Evolutionary conservation across 2,888 invertebrate species (phyloP), one percentile per base, ranked within the genome.

Genomic region (Iselma pallidipennis): DNA sequence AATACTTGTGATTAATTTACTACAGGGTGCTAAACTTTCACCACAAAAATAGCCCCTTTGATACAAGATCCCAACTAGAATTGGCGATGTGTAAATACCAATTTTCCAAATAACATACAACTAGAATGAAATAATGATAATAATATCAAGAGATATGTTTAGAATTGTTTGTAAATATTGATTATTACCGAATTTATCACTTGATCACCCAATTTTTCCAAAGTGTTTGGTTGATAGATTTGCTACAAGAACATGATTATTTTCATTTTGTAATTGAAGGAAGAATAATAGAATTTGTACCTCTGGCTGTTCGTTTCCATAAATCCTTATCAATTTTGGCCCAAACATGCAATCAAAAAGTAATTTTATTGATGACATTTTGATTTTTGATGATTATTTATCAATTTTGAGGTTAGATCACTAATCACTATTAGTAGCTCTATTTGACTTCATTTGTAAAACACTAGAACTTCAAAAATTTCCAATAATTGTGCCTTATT

Each of bases 201-300:
- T 78, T 88, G 88, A 73, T 93, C 90, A 29, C 91, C 89, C 85
- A 88, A 88, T 81, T 86, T 87, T 80, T 94, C 94, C 60, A 88
- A 77, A 42, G 82, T 83, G 56, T 85, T 83, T n/a, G 91, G 87
- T 74, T 89, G 85, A 74, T 94, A 93, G 65, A 87, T 76, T 69
- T 84, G 86, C 88, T 89, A 75, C 68, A 82, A 83, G 62, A 68
- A 63, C 56, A 16, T 57, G 6, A 7, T 12, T 29, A 37, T 37
- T 37, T 4, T n/a, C 42, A 59, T 14, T 52, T 52, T 28, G 26
- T 23, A 52, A 28, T 21, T 21, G 48, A 2, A 5, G 14, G 53
- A 31, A 48, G n/a, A 54, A 49, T 31, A 16, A 49, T 37, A 26
- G 12, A 60, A 16, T 37, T 42, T 10, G 60, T 59, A 73, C 71